Evolutionary conservation across 2,797 vertebrate genomes (phyloP).

Genomic region (Lepus oiostolus): DNA sequence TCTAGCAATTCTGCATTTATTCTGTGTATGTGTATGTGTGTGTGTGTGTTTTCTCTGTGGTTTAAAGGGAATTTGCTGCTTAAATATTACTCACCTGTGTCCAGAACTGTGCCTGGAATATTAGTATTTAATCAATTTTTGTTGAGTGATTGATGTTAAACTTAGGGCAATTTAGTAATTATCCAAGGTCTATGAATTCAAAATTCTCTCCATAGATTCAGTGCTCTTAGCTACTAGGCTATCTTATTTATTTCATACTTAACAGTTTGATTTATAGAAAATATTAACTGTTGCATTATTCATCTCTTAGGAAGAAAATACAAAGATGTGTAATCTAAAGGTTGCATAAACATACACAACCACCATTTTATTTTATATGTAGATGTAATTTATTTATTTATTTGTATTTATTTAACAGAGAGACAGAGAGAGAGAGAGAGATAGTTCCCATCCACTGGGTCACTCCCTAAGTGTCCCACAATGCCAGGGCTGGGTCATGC

Average conservation of each 20-base stretch:
- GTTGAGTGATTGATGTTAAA: not conserved
- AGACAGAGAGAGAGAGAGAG: too few relatives aligned
- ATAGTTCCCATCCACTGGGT: too few relatives aligned
- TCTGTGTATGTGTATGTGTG: not conserved
- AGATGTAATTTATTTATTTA: too few relatives aligned
- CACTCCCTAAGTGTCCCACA: too few relatives aligned
- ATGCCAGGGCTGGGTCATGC: too few relatives aligned
- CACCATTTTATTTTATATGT: too few relatives aligned
- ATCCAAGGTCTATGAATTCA: constrained; percentile 10
- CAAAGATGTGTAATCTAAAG: not conserved
- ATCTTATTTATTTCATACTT: not conserved
- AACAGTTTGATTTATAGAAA: too few relatives aligned
- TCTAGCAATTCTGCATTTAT: too few relatives aligned
- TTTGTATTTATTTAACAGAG: too few relatives aligned
- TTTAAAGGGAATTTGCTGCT: not conserved
- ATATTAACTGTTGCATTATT: not conserved
- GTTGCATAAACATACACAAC: not conserved
- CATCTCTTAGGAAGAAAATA: constrained; percentile 22
- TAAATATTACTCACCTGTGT: not conserved
- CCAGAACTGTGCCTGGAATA: not conserved
- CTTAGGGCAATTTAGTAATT: not conserved
- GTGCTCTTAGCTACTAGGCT: not conserved
- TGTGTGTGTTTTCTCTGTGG: not conserved
- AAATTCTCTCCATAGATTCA: not conserved
- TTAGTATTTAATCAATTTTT: constrained; percentile 48